Percentiles rank a stretch among this genome's conserved stretches.
phyloP scores from a whole-genome alignment of 2,113 vertebrate genomes.

The Conger conger region DNA sequence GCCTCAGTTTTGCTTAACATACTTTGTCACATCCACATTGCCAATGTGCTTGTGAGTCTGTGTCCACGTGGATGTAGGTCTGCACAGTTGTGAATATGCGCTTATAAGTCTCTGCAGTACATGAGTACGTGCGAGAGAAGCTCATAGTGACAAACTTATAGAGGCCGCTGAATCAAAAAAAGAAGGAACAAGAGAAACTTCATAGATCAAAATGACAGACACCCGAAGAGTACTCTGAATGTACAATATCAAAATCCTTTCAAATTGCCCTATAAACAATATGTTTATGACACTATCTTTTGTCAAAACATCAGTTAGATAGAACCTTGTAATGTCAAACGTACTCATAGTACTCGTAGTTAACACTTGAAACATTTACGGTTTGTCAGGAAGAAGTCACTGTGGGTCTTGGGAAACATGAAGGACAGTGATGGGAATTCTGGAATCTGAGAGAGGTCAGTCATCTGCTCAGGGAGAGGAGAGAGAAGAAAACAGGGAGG shows the following conservation, averaged over 20 bases:
- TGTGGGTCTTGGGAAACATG: too few species aligned
- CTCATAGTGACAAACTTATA: conserved; percentile 13
- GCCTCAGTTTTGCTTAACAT: too few species aligned
- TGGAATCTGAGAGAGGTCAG: neutral
- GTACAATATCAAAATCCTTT: too few species aligned
- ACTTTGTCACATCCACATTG: neutral
- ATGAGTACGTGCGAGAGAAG: conserved; percentile 24
- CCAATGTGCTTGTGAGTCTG: neutral
- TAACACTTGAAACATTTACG: too few species aligned
- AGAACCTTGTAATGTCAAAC: too few species aligned
- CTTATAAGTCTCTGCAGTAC: conserved; percentile 8
- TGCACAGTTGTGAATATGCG: neutral
- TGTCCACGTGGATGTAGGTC: neutral
- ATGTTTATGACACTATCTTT: too few species aligned
- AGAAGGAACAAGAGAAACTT: neutral
- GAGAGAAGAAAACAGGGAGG: conserved; percentile 14
- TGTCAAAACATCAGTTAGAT: too few species aligned
- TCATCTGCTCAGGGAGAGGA: neutral
- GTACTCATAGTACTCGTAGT: too few species aligned
- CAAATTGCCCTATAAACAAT: too few species aligned
- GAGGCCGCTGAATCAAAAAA: neutral
- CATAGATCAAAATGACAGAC: too few species aligned
- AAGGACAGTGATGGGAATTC: neutral
- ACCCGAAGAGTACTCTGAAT: too few species aligned
- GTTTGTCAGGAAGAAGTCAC: too few species aligned